Evolutionary conservation across 2,797 vertebrate species (phyloP).

Genomic region (Peromyscus eremicus): DNA sequence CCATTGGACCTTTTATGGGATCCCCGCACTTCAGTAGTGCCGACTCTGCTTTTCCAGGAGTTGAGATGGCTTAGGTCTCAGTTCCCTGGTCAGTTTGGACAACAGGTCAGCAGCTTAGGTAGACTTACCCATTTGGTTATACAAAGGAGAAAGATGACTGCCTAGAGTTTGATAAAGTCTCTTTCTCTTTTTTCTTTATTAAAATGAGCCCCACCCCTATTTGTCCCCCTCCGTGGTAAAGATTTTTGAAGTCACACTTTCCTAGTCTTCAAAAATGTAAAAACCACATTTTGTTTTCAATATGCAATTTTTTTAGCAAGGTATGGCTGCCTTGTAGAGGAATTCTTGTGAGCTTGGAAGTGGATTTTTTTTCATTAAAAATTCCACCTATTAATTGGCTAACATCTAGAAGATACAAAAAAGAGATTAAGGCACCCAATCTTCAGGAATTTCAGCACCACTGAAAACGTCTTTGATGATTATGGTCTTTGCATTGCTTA

Average conservation of each 20-base stretch:
- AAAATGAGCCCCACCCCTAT: neutral
- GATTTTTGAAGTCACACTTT: neutral
- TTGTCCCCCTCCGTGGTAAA: neutral
- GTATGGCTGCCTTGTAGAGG: neutral
- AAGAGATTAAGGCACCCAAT: neutral
- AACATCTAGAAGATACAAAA: neutral
- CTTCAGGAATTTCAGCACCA: neutral
- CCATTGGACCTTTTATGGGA: neutral
- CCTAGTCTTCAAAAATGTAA: conserved; percentile 1
- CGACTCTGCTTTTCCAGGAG: neutral
- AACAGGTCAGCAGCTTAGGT: neutral
- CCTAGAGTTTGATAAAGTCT: neutral
- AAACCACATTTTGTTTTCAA: conserved; percentile 1
- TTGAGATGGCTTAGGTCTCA: neutral
- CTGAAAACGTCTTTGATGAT: neutral
- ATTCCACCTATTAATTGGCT: neutral
- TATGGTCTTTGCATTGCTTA: neutral
- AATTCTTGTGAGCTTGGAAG: neutral
- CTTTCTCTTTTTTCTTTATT: neutral
- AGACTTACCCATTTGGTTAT: neutral
- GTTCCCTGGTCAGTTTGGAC: neutral
- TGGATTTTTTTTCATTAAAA: conserved; percentile 22
- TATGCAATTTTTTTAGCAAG: neutral
- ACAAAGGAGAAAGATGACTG: neutral
- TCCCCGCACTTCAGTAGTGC: neutral